Base-by-base conservation (phyloP, 2,797 vertebrate species). In the Thaleichthys pacificus region DNA sequence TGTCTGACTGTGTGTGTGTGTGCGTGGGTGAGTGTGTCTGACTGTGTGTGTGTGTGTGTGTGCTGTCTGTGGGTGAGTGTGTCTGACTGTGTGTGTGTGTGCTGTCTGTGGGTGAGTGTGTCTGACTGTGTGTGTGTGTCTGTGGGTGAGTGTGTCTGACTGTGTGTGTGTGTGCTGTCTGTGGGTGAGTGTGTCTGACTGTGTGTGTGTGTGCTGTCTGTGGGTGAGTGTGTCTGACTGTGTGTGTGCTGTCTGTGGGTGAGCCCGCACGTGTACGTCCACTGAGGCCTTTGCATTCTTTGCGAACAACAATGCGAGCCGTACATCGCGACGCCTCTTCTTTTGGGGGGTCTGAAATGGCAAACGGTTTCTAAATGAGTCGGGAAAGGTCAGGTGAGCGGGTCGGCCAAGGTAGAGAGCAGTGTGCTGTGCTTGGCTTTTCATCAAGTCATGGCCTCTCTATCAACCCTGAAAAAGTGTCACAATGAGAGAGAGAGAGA, bases 401-500 rank as follows among this genome's bases (percentile, higher is more conserved):
- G 81, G 76, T 75, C 78, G 64, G 51, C 76, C 64, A 72, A 82
- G 82, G 74, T 84, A 77, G 74, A 73, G 74, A 87, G 83, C 76
- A 72, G 84, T 89, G 88, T 89, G 85, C 86, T 86, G 85, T 84
- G 86, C 85, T 84, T 78, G 80, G 77, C 78, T 87, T 90, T 87
- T 89, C 88, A 86, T 89, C 88, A 86, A 87, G 84, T 90, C 78
- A 90, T 88, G 86, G 89, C 84, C 82, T 86, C 77, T 76, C 84
- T 87, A 89, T 89, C 86, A 85, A 87, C 85, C 87, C 88, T 82
- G 85, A 77, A 86, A 83, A 85, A 83, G 86, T 86, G 89, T 89
- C 86, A 81, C 70, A 79, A 87, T 83, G 86, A 85, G 87, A 87
- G 76, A 62, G 80, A 66, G 84, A 85, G 71, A 75, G 70, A 68